Conservation (phyloP, 2,797 vertebrate genomes). For the Cirrhinus molitorella region DNA sequence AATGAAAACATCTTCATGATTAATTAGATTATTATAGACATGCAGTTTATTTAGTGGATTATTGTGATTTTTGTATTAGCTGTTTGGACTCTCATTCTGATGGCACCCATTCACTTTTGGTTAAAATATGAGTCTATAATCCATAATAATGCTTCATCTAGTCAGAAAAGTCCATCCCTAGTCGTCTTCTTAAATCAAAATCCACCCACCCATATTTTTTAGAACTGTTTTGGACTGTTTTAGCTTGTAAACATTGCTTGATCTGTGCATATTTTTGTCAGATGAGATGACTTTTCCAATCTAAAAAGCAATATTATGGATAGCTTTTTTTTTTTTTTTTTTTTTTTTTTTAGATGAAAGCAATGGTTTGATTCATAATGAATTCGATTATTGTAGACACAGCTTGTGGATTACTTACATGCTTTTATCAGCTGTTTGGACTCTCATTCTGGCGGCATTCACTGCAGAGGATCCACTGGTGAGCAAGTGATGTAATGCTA, state of each 20-base stretch:
- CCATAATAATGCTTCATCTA: neutral
- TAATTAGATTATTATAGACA: neutral
- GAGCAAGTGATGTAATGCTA: neutral
- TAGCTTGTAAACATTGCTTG: neutral
- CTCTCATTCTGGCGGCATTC: neutral
- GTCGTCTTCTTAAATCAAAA: neutral
- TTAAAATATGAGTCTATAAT: neutral
- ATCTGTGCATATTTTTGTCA: neutral
- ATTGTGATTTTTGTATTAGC: neutral
- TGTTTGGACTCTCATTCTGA: neutral
- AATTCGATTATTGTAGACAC: neutral
- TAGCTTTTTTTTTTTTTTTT: too few relatives aligned
- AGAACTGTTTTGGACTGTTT: neutral
- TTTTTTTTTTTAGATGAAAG: too few relatives aligned
- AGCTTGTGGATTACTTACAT: neutral
- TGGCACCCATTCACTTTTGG: neutral
- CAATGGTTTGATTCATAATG: neutral
- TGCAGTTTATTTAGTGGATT: neutral
- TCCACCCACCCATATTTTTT: neutral
- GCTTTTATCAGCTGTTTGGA: neutral
- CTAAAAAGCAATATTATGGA: neutral
- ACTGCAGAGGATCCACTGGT: neutral
- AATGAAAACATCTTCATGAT: neutral
- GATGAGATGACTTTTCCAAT: too few relatives aligned
- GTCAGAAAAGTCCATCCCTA: neutral